phyloP scores from a whole-genome alignment of 2,888 invertebrate genomes.

The Cataglyphis altisquamis region DNA sequence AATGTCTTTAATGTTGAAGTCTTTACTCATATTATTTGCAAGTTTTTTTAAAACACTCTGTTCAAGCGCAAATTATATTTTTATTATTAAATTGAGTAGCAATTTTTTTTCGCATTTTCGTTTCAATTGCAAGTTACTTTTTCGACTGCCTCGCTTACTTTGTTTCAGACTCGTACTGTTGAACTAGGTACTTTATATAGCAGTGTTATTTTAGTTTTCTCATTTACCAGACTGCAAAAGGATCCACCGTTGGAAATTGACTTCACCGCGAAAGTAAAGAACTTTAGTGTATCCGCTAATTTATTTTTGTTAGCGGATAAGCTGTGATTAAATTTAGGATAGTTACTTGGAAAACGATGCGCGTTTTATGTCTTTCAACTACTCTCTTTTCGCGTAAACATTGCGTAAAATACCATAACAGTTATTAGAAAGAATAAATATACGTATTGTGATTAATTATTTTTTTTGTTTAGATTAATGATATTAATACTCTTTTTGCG shows the following conservation, averaged over 20 bases:
- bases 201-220: slow-evolving; percentile 43
- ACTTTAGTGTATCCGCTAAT: slow-evolving; percentile 40
- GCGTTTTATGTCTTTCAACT: slow-evolving; percentile 41
- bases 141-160: slow-evolving; percentile 26
- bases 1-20: not conserved
- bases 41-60: not conserved
- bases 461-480: not conserved
- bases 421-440: not conserved
- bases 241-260: slow-evolving; percentile 38
- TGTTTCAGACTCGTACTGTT: slow-evolving; percentile 26
- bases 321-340: slow-evolving; percentile 40
- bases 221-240: slow-evolving; percentile 30
- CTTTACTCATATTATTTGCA: not conserved
- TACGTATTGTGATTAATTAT: slow-evolving; percentile 4
- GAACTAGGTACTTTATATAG: slow-evolving; percentile 31
- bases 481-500: not conserved
- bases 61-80: slow-evolving; percentile 23
- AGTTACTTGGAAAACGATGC: not conserved
- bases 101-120: slow-evolving; percentile 32
- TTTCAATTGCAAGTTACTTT: slow-evolving; percentile 22
- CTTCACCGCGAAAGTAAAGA: slow-evolving; percentile 35
- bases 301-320: slow-evolving; percentile 50
- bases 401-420: slow-evolving; percentile 1
- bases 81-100: not conserved
- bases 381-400: slow-evolving; percentile 1